These are phyloP conservation scores for Pseudoips prasinana DNA, from an alignment of 2,888 invertebrate genomes.

Conservation along the genomic window DNA sequence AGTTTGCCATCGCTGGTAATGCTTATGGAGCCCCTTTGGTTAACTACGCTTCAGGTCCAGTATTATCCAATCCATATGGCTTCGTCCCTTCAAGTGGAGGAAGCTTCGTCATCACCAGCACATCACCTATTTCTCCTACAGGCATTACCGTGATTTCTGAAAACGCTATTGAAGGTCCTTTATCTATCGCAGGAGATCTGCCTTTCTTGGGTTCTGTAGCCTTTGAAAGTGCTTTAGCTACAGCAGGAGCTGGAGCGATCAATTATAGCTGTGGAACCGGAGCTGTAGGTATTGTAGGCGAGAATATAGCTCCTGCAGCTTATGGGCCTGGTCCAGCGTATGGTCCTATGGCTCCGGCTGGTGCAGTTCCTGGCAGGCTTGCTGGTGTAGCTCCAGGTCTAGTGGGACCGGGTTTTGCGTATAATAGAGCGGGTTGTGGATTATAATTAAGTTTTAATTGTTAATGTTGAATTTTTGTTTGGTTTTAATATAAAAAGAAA, in stretches of 20 bases:
- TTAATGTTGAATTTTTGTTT: conserved; percentile 5
- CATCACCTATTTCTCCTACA: conserved; percentile 41
- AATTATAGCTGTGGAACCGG: conserved; percentile 49
- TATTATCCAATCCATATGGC: neutral
- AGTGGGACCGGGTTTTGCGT: too few species aligned
- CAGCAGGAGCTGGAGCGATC: conserved; percentile 41
- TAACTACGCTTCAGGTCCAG: neutral
- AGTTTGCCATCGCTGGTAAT: conserved; percentile 11
- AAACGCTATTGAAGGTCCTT: conserved; percentile 35
- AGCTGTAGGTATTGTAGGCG: conserved; percentile 40
- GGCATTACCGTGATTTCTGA: conserved; percentile 41
- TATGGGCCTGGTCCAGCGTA: conserved; percentile 5
- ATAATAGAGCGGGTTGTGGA: neutral
- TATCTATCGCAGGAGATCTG: conserved; percentile 30
- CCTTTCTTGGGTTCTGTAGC: conserved; percentile 38
- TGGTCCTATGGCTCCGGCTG: neutral
- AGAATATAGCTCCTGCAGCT: conserved; percentile 17
- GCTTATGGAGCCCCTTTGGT: conserved; percentile 10
- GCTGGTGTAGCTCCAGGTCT: conserved; percentile 2
- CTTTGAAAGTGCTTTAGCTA: conserved; percentile 36
- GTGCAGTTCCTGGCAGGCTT: neutral
- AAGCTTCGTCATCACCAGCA: conserved; percentile 32
- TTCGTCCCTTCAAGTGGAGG: conserved; percentile 31
- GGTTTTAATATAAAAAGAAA: neutral
- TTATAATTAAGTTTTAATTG: neutral